phyloP scores from a whole-genome alignment of 2,797 vertebrate species.

The Buceros bicornis region DNA sequence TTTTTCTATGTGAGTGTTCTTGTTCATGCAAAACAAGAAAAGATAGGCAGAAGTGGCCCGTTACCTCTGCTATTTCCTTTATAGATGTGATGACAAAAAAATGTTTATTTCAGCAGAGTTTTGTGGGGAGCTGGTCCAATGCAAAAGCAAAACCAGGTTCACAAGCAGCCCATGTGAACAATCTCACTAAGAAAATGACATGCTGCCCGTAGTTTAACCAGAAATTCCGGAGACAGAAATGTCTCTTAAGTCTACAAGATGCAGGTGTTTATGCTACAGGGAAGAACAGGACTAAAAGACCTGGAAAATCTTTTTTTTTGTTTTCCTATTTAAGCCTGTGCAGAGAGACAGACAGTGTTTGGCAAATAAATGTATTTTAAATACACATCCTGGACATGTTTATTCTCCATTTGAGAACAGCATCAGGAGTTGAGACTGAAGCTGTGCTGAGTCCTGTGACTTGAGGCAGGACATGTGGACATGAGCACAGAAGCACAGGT shows the following conservation, averaged over 20 bases:
- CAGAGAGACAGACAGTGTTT: not conserved
- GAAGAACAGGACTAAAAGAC: not conserved
- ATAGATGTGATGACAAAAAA: rapidly evolving
- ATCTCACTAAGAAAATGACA: not conserved
- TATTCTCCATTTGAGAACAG: not conserved
- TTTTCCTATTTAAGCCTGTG: not conserved
- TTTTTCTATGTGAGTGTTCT: not conserved
- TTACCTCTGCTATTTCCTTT: not conserved
- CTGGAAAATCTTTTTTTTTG: not conserved
- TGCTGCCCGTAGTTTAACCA: not conserved
- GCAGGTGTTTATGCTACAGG: not conserved
- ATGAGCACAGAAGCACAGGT: not conserved
- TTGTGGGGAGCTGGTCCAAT: not conserved
- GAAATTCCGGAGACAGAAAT: not conserved
- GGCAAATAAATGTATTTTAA: constrained; percentile 13
- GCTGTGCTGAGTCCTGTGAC: not conserved
- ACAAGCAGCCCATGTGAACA: not conserved
- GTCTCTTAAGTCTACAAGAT: not conserved
- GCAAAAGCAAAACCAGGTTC: not conserved
- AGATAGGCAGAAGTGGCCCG: not conserved
- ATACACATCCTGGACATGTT: constrained; percentile 39
- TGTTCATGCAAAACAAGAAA: not conserved
- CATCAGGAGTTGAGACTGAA: not conserved
- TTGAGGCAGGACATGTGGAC: not conserved
- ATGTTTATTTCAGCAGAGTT: not conserved